These are phyloP conservation scores for Saccopteryx bilineata DNA, from an alignment of 2,113 vertebrate genomes.

Conservation along the genomic window DNA sequence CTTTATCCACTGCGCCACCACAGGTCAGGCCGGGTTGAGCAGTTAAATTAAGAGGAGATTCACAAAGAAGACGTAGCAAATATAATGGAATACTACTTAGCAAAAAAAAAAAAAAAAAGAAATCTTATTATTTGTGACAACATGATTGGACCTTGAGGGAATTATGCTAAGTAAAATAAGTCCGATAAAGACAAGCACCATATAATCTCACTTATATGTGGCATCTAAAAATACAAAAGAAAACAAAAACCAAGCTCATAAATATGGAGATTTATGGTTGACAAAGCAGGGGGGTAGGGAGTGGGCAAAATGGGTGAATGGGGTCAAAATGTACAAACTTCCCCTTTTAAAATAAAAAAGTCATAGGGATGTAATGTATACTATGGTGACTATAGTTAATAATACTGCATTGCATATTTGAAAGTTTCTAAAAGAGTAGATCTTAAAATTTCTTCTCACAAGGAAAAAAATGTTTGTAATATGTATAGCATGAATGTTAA, in stretches of 20 bases:
- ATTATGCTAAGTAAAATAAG: neutral
- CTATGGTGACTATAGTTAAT: neutral
- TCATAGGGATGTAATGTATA: neutral
- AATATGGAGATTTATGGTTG: neutral
- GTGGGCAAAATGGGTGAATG: neutral
- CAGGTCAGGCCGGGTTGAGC: no score
- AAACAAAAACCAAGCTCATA: neutral
- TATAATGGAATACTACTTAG: neutral
- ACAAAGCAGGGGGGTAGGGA: neutral
- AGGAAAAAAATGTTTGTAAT: no score
- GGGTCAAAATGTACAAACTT: neutral
- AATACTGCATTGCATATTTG: neutral
- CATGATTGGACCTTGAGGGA: neutral
- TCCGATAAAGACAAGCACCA: neutral
- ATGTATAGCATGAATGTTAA: no score
- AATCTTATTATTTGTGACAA: neutral
- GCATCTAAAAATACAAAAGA: neutral
- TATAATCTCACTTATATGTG: neutral
- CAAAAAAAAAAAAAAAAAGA: neutral
- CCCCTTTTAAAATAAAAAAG: neutral
- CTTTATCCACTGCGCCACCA: no score
- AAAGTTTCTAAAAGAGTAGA: no score
- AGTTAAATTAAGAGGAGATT: neutral
- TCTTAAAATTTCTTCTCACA: no score
- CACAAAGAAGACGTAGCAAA: neutral